Conservation (phyloP, 2,888 invertebrate species). For the Apamea monoglypha region DNA sequence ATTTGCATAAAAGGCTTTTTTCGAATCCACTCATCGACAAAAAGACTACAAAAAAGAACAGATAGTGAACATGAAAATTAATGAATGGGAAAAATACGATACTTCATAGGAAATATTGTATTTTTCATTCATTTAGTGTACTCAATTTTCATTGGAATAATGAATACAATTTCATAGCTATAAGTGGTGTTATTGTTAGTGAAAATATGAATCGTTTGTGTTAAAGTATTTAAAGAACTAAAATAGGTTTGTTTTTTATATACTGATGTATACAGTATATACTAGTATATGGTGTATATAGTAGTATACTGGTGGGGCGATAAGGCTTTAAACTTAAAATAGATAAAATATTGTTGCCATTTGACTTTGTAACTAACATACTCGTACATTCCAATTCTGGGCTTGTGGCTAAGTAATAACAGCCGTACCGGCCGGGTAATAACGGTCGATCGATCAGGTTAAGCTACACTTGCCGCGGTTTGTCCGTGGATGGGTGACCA, state of each 20-base stretch:
- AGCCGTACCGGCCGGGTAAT: no score
- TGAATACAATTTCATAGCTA: slow-evolving; percentile 7
- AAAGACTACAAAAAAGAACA: neutral
- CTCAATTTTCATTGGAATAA: neutral
- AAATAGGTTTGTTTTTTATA: neutral
- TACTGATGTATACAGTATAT: no score
- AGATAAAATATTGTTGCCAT: neutral
- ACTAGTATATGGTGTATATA: no score
- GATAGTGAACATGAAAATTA: slow-evolving; percentile 24
- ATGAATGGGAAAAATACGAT: slow-evolving; percentile 22
- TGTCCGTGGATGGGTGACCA: no score
- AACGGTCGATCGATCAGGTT: no score
- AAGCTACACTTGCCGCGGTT: no score
- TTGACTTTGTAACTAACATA: neutral
- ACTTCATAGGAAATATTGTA: slow-evolving; percentile 12
- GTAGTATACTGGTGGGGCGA: neutral
- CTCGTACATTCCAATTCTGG: neutral
- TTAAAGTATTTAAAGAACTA: neutral
- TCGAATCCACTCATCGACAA: slow-evolving; percentile 4
- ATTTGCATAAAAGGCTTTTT: neutral
- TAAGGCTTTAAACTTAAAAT: no score
- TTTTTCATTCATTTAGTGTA: neutral
- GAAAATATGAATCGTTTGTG: slow-evolving; percentile 26
- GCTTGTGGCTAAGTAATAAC: no score
- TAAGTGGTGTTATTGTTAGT: slow-evolving; percentile 27